phyloP scores from a whole-genome alignment of 2,888 invertebrate genomes.

The Mystacides longicornis region DNA sequence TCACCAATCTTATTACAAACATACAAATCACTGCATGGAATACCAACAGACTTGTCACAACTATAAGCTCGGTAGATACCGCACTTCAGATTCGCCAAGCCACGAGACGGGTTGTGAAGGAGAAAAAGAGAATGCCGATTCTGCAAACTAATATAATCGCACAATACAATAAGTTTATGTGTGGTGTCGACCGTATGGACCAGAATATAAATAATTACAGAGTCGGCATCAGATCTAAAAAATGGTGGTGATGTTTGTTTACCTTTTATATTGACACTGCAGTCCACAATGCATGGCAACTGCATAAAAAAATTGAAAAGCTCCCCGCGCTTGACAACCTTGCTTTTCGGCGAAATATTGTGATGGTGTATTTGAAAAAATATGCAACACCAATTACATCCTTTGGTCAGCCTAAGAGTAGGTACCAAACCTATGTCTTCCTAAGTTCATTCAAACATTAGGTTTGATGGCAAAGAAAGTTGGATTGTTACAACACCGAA shows the following conservation, averaged over 20 bases:
- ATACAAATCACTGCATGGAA: background rate
- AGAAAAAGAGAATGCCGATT: background rate
- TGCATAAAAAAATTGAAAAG: background rate
- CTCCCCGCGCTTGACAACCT: background rate
- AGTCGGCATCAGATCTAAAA: background rate
- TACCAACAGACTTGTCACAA: background rate
- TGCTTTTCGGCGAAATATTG: background rate
- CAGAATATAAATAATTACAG: background rate
- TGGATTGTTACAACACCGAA: background rate
- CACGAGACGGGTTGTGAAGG: background rate
- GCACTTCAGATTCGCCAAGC: background rate
- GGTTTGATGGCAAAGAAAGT: background rate
- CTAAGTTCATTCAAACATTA: background rate
- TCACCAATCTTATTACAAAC: background rate
- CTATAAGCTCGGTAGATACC: background rate
- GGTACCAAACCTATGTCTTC: background rate
- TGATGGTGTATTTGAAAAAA: background rate
- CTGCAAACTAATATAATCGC: background rate
- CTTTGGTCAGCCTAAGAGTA: background rate
- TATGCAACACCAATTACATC: background rate
- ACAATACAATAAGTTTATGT: background rate
- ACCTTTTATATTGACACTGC: background rate
- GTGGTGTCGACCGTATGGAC: background rate
- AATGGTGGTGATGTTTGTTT: background rate
- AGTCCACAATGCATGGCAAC: background rate